These are phyloP conservation scores for Grallaria varia DNA, from an alignment of 2,113 vertebrate species.

Conservation along the genomic window DNA sequence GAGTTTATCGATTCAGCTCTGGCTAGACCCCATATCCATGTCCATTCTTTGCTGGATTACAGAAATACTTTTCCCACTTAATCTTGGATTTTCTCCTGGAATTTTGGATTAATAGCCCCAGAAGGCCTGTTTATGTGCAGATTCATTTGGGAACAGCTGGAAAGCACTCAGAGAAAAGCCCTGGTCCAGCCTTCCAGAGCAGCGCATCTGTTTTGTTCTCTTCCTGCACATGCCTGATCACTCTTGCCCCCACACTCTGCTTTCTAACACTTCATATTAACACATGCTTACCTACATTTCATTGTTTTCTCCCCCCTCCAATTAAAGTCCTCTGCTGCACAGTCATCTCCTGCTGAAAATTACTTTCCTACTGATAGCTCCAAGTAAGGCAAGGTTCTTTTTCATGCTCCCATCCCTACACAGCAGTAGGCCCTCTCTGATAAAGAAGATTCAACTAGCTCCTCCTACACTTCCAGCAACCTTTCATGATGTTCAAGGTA, in stretches of 20 bases:
- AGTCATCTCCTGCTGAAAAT: background rate
- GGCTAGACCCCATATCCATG: background rate
- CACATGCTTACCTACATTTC: background rate
- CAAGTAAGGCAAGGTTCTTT: background rate
- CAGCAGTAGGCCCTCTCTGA: background rate
- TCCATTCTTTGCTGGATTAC: background rate
- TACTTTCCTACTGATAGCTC: constrained; percentile 7
- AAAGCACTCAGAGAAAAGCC: background rate
- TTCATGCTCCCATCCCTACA: background rate
- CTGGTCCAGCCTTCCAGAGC: background rate
- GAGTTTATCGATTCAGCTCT: background rate
- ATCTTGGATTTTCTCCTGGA: constrained; percentile 44
- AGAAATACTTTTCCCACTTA: constrained; percentile 24
- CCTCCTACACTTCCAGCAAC: background rate
- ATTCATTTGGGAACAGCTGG: constrained; percentile 42
- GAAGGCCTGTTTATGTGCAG: background rate
- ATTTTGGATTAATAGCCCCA: constrained; percentile 24
- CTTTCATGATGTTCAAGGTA: background rate
- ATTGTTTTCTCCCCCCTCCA: background rate
- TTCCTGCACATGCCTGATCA: background rate
- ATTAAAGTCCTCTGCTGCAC: background rate
- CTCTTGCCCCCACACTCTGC: background rate
- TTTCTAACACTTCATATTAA: background rate
- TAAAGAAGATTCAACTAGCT: background rate
- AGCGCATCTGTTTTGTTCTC: background rate